A percentile compares a stretch with the other conserved stretches of the same genome.
These are phyloP conservation scores for Drosophila chauvacae DNA, from an alignment of 1,140 invertebrate species.

Conservation along the genomic window DNA sequence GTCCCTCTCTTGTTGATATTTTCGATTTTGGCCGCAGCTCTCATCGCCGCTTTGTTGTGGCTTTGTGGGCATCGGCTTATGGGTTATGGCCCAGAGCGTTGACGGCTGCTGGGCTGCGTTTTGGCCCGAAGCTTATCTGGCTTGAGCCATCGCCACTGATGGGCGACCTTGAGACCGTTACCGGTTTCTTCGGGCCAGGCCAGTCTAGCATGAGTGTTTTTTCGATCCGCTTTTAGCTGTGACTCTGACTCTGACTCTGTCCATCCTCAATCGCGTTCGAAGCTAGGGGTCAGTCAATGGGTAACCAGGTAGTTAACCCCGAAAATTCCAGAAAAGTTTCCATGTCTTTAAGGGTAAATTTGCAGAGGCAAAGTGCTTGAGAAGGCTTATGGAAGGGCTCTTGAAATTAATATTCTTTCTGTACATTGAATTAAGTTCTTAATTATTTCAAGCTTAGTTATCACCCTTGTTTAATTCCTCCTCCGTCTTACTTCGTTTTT, in stretches of 20 bases:
- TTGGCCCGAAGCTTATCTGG: constrained; percentile 57
- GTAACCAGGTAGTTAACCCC: constrained; percentile 37
- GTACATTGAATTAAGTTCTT: not conserved
- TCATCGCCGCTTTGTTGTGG: constrained; percentile 46
- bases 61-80: constrained; percentile 13
- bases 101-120: constrained; percentile 48
- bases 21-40: constrained; percentile 23
- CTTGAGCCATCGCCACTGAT: constrained; percentile 63
- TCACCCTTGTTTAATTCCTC: not conserved
- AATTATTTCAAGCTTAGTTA: not conserved
- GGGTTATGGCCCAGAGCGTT: constrained; percentile 49
- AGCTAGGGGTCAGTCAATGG: constrained; percentile 15
- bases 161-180: constrained; percentile 77
- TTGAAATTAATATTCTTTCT: not conserved
- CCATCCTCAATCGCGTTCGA: constrained; percentile 36
- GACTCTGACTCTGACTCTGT: constrained; percentile 2
- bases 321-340: not conserved
- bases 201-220: constrained; percentile 24
- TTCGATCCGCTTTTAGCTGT: not conserved
- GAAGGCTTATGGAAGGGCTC: no score
- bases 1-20: constrained; percentile 11
- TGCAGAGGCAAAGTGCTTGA: not conserved
- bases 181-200: constrained; percentile 64
- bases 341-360: not conserved
- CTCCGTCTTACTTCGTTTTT: not conserved